Evolutionary conservation across 1,140 invertebrate species (phyloP).

Genomic region (Sinella curviseta): DNA sequence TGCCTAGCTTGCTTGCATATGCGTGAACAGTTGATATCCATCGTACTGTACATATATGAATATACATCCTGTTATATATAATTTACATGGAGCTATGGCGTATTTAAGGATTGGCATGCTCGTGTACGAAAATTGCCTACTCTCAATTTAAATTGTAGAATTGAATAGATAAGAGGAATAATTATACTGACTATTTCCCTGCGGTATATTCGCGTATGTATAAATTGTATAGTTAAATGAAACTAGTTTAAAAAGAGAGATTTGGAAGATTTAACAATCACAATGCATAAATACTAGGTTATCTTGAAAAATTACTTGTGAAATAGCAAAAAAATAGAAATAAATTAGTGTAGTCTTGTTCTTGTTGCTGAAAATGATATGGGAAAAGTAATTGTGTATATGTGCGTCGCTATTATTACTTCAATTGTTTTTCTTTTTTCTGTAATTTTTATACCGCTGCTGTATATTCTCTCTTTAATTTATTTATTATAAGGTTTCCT

Average conservation of each 20-base stretch:
- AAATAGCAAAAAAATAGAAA: neutral
- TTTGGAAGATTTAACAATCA: neutral
- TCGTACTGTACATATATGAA: too few relatives aligned
- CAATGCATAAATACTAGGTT: neutral
- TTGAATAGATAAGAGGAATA: neutral
- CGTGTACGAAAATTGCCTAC: too few relatives aligned
- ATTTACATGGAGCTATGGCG: too few relatives aligned
- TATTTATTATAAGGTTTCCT: too few relatives aligned
- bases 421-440: neutral
- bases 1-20: neutral
- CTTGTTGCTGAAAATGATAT: neutral
- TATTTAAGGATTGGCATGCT: too few relatives aligned
- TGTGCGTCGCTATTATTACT: neutral
- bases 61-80: too few relatives aligned
- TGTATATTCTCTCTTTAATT: too few relatives aligned
- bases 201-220: too few relatives aligned
- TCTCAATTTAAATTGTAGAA: neutral
- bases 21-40: neutral
- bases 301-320: neutral
- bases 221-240: too few relatives aligned
- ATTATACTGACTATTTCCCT: too few relatives aligned
- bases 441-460: too few relatives aligned
- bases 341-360: neutral
- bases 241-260: neutral
- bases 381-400: neutral